phyloP scores from a whole-genome alignment of 2,888 invertebrate species.

The Drosophila flavopinicola region DNA sequence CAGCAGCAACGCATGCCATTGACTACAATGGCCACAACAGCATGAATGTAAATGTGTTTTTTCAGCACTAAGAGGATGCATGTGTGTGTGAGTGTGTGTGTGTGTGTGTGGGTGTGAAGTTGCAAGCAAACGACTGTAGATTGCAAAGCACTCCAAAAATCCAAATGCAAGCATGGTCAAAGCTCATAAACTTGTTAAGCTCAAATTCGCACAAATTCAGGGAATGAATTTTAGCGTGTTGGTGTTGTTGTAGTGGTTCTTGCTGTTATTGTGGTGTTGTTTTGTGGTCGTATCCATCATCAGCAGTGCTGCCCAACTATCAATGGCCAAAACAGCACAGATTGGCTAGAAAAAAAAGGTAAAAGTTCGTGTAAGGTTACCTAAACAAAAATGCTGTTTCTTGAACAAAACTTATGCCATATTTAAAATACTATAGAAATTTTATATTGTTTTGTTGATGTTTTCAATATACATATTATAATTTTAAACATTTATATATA shows the following conservation, averaged over 20 bases:
- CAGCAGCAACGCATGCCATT: conserved; percentile 23
- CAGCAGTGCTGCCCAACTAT: conserved; percentile 6
- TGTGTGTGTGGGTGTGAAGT: neutral
- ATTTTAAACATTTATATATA: too few relatives aligned
- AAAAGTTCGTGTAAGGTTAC: too few relatives aligned
- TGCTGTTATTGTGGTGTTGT: conserved; percentile 10
- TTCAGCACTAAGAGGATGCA: conserved; percentile 1
- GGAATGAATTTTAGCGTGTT: conserved; percentile 40
- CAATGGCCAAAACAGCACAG: too few relatives aligned
- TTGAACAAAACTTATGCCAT: too few relatives aligned
- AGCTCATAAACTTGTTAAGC: conserved; percentile 70
- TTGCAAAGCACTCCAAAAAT: conserved; percentile 41
- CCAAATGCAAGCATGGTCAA: conserved; percentile 43
- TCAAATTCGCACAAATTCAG: conserved; percentile 47
- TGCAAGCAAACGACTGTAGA: neutral
- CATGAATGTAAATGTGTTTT: conserved; percentile 58
- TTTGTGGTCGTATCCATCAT: conserved; percentile 56
- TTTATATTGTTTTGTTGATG: too few relatives aligned
- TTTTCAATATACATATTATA: too few relatives aligned
- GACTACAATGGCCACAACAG: conserved; percentile 46
- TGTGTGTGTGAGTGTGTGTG: neutral
- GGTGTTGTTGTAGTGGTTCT: conserved; percentile 31
- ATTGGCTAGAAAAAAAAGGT: too few relatives aligned
- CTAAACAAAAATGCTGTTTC: too few relatives aligned
- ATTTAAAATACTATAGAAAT: too few relatives aligned